A percentile compares a stretch with the other conserved stretches of the same genome.
Conservation (phyloP, 2,888 invertebrate species). For the Heliconius ethilla region DNA sequence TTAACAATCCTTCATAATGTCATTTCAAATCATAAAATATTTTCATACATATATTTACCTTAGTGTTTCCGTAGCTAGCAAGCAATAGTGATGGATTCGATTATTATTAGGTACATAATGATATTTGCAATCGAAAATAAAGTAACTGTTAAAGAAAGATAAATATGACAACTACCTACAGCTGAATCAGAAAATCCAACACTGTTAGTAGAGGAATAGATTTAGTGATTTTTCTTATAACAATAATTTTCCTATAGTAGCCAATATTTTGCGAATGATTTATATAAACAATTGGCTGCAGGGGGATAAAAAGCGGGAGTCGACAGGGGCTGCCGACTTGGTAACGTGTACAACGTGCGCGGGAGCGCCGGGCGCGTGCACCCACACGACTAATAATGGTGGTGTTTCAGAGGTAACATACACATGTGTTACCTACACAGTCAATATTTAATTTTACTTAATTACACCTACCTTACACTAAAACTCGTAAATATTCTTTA, state of each 20-base stretch:
- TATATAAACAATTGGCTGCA: conserved; percentile 58
- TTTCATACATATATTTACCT: conserved; percentile 4
- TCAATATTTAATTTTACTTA: neutral
- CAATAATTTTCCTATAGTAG: neutral
- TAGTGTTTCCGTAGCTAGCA: conserved; percentile 23
- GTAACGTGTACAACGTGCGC: conserved; percentile 91
- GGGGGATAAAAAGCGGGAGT: conserved; percentile 93
- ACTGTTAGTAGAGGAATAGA: conserved; percentile 9
- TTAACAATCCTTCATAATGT: too few relatives aligned
- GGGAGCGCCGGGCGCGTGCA: conserved; percentile 89
- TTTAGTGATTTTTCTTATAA: neutral
- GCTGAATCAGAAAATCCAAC: conserved; percentile 1
- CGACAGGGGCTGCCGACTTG: conserved; percentile 89
- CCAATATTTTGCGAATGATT: neutral
- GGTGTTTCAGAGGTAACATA: conserved; percentile 90
- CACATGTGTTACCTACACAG: neutral
- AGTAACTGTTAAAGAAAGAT: neutral
- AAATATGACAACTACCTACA: neutral
- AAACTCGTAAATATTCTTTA: neutral
- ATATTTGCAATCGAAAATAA: neutral
- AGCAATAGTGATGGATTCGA: conserved; percentile 12
- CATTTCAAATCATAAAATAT: conserved; percentile 21
- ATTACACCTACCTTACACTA: neutral
- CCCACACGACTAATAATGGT: conserved; percentile 93
- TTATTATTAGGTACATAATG: neutral